phyloP scores from a whole-genome alignment of 2,888 invertebrate genomes.

The Deilephila elpenor region DNA sequence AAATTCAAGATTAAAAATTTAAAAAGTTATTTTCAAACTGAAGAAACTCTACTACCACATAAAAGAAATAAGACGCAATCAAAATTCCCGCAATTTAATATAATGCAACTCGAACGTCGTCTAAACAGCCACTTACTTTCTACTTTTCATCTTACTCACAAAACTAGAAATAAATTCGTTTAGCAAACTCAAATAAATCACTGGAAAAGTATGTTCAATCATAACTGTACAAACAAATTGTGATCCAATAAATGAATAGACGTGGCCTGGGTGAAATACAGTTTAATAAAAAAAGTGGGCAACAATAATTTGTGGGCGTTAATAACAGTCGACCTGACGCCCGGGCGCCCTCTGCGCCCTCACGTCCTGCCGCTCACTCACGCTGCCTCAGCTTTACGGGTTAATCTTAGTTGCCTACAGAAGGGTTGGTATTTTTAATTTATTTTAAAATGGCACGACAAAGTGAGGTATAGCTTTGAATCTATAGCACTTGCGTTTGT shows the following conservation, averaged over 20 bases:
- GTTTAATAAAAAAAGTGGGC: neutral
- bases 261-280: neutral
- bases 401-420: neutral
- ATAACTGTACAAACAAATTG: neutral
- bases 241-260: neutral
- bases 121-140: no score
- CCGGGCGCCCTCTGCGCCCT: conserved; percentile 8
- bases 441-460: no score
- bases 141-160: no score
- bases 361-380: conserved; percentile 3
- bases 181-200: neutral
- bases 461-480: no score
- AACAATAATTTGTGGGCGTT: conserved; percentile 12
- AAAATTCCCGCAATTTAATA: no score
- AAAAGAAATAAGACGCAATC: no score
- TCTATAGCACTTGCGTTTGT: no score
- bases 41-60: no score
- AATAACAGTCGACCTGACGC: conserved; percentile 4
- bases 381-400: conserved; percentile 5
- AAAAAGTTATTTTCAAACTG: no score
- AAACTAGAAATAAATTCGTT: no score
- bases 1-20: no score
- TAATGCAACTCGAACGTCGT: no score
- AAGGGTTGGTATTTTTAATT: neutral
- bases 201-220: neutral